phyloP scores from a whole-genome alignment of 2,113 vertebrate genomes.

The Ciconia boyciana region DNA sequence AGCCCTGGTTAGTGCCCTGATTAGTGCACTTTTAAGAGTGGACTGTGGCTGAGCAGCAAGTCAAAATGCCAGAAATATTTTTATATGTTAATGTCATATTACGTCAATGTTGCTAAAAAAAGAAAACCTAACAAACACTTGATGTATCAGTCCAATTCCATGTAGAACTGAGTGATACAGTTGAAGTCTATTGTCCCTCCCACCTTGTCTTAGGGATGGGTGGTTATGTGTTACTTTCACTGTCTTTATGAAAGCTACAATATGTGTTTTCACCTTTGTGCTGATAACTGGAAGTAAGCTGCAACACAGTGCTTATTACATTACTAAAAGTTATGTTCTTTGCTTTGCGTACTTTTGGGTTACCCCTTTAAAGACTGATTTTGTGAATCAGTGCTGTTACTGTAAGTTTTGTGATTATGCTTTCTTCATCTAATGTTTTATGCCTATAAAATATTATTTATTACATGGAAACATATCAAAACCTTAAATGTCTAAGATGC shows the following conservation, averaged over 20 bases:
- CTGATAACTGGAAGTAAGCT: conserved; percentile 82
- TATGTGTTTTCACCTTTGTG: conserved; percentile 87
- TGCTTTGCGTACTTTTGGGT: conserved; percentile 67
- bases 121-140: conserved; percentile 77
- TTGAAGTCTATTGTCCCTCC: conserved; percentile 75
- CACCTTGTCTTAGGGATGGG: conserved; percentile 69
- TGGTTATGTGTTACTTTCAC: conserved; percentile 78
- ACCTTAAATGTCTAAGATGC: conserved; percentile 53
- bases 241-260: conserved; percentile 79
- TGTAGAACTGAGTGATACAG: conserved; percentile 77
- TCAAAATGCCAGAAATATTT: conserved; percentile 83
- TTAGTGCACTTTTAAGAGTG: conserved; percentile 72
- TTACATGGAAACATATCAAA: conserved; percentile 73
- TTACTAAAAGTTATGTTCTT: conserved; percentile 65
- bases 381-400: conserved; percentile 65
- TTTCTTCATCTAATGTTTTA: conserved; percentile 71
- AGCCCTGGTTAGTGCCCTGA: conserved; percentile 72
- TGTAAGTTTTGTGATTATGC: conserved; percentile 66
- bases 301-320: conserved; percentile 71
- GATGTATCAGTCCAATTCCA: conserved; percentile 81
- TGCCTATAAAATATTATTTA: conserved; percentile 75
- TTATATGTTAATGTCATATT: conserved; percentile 85
- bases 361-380: conserved; percentile 78
- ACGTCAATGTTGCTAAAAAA: conserved; percentile 77
- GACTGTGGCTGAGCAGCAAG: conserved; percentile 76